Percentiles rank a stretch among this genome's conserved stretches.
Evolutionary conservation across 2,888 invertebrate species (phyloP).

Genomic region (Tenthredo distinguenda): DNA sequence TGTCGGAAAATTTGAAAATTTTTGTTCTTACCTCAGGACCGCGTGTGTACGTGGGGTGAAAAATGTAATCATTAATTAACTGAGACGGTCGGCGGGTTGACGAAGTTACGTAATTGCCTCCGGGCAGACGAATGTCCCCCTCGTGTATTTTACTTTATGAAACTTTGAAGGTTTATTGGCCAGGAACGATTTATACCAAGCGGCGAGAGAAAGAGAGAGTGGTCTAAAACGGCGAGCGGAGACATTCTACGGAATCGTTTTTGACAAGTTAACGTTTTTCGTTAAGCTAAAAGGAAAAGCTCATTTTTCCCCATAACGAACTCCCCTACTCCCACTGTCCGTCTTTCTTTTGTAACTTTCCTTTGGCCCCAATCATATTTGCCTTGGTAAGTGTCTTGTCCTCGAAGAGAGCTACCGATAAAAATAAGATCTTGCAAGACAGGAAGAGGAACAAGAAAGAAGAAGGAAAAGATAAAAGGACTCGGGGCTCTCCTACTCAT

Average conservation of each 20-base stretch:
- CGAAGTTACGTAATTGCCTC: slow-evolving; percentile 38
- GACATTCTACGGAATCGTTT: slow-evolving; percentile 52
- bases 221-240: background rate
- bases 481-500: background rate
- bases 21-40: background rate
- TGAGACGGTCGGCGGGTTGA: slow-evolving; percentile 21
- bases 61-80: slow-evolving; percentile 31
- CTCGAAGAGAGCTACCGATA: slow-evolving; percentile 33
- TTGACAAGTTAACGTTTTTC: slow-evolving; percentile 67
- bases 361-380: slow-evolving; percentile 63
- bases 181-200: slow-evolving; percentile 8
- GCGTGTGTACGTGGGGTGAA: background rate
- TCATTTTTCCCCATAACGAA: slow-evolving; percentile 66
- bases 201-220: background rate
- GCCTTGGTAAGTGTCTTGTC: slow-evolving; percentile 53
- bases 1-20: background rate
- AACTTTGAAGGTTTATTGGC: slow-evolving; percentile 40
- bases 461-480: slow-evolving; percentile 28
- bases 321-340: slow-evolving; percentile 58
- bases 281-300: slow-evolving; percentile 60
- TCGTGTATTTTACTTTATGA: slow-evolving; percentile 33
- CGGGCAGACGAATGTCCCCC: slow-evolving; percentile 26
- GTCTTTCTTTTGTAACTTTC: slow-evolving; percentile 56
- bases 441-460: slow-evolving; percentile 48
- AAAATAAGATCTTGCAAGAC: slow-evolving; percentile 43